Evolutionary conservation across 2,888 invertebrate genomes (phyloP).

Genomic region (Melinopterus prodromus): DNA sequence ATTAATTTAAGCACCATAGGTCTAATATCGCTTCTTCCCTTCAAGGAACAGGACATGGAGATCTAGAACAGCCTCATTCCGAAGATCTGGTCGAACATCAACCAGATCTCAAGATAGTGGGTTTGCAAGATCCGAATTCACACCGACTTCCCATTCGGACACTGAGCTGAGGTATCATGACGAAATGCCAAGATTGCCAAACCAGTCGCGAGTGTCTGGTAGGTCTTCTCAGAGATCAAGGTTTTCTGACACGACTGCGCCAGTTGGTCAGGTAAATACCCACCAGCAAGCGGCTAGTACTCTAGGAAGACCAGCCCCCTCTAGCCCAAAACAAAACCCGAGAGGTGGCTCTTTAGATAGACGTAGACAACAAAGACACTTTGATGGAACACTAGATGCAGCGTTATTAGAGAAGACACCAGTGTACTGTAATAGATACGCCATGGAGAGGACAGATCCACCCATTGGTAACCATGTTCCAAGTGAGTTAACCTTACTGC

Average conservation of each 20-base stretch:
- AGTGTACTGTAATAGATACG: slow-evolving; percentile 77
- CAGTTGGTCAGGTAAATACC: slow-evolving; percentile 39
- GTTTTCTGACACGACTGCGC: slow-evolving; percentile 53
- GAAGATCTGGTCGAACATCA: slow-evolving; percentile 67
- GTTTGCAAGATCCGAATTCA: slow-evolving; percentile 64
- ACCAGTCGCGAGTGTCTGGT: slow-evolving; percentile 46
- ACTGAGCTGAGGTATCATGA: slow-evolving; percentile 71
- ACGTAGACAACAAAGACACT: slow-evolving; percentile 48
- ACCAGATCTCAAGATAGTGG: slow-evolving; percentile 72
- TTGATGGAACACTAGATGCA: slow-evolving; percentile 55
- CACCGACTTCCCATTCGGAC: slow-evolving; percentile 75
- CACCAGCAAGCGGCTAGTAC: slow-evolving; percentile 16
- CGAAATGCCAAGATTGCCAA: slow-evolving; percentile 40
- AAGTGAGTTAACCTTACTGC: slow-evolving; percentile 43
- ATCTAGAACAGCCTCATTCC: slow-evolving; percentile 63
- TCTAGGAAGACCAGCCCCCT: slow-evolving; percentile 20
- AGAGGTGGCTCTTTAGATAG: slow-evolving; percentile 56
- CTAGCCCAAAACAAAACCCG: slow-evolving; percentile 31
- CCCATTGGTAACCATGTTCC: slow-evolving; percentile 52
- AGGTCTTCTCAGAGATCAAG: slow-evolving; percentile 55
- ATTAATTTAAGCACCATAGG: neutral
- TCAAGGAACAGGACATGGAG: slow-evolving; percentile 55
- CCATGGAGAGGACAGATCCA: slow-evolving; percentile 63
- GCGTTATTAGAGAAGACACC: slow-evolving; percentile 64
- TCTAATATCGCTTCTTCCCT: neutral